phyloP scores from a whole-genome alignment of 23 tunicate genomes.

The Halocynthia roretzi region DNA sequence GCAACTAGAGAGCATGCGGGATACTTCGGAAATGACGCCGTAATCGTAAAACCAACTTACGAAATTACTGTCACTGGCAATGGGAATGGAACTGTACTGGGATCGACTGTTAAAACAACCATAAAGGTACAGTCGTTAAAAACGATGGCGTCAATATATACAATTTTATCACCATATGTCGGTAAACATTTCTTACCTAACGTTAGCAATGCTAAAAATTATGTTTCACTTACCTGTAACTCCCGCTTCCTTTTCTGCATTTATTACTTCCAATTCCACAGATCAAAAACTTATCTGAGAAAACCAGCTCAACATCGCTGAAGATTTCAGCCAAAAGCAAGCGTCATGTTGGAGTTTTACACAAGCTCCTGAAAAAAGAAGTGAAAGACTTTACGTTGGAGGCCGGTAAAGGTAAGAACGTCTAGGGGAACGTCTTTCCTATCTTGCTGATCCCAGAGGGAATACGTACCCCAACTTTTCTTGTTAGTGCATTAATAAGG shows the following conservation, averaged over 20 bases:
- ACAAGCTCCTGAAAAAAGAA: constrained; percentile 20
- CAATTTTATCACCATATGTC: no score
- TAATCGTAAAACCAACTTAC: constrained; percentile 7
- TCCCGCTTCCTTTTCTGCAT: no score
- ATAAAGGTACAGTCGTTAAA: constrained; percentile 2
- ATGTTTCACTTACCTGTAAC: no score
- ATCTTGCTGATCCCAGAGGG: not conserved
- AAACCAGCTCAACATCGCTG: not conserved
- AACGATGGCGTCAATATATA: no score
- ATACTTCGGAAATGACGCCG: not conserved
- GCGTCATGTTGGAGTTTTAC: constrained; percentile 20
- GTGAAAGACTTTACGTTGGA: constrained; percentile 2
- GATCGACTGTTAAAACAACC: constrained; percentile 2
- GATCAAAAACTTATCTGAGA: constrained; percentile 17
- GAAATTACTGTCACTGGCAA: not conserved
- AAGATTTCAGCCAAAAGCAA: constrained; percentile 9
- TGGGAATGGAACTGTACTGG: not conserved
- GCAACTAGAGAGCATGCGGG: constrained; percentile 24
- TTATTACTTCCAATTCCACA: not conserved
- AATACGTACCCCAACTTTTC: not conserved
- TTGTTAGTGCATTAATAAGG: not conserved
- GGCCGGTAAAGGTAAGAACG: constrained; percentile 18
- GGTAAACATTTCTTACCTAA: no score
- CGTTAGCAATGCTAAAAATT: no score
- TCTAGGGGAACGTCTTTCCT: not conserved